Evolutionary conservation across 1,140 invertebrate species (phyloP).

Genomic region (Tachypleus tridentatus): DNA sequence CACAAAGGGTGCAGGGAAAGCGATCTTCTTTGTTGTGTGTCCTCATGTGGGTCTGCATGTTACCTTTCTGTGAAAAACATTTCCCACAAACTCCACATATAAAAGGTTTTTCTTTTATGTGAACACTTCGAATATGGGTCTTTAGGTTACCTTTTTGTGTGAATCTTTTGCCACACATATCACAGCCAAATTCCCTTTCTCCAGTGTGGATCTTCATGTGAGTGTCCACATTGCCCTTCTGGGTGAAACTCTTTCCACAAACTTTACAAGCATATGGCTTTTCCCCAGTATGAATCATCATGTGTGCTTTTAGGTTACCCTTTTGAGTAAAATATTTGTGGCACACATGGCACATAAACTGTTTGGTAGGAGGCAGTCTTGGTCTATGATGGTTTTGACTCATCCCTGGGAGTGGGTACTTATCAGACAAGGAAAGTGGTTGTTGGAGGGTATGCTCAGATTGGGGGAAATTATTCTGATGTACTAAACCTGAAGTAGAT

Average conservation of each 20-base stretch:
- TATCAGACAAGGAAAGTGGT: slow-evolving; percentile 9
- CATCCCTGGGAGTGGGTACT: background rate
- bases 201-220: slow-evolving; percentile 33
- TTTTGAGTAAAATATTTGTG: slow-evolving; percentile 28
- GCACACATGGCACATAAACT: slow-evolving; percentile 28
- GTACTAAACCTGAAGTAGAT: slow-evolving; percentile 10
- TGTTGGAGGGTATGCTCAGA: background rate
- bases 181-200: slow-evolving; percentile 25
- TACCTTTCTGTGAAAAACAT: slow-evolving; percentile 31
- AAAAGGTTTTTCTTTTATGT: slow-evolving; percentile 48
- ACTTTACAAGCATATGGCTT: slow-evolving; percentile 36
- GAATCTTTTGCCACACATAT: slow-evolving; percentile 24
- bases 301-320: slow-evolving; percentile 40
- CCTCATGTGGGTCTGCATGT: slow-evolving; percentile 90
- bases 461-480: slow-evolving; percentile 7
- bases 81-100: slow-evolving; percentile 28
- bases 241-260: slow-evolving; percentile 29
- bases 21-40: slow-evolving; percentile 62
- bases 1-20: slow-evolving; percentile 28
- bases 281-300: slow-evolving; percentile 44
- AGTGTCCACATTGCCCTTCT: slow-evolving; percentile 31
- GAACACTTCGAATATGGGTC: slow-evolving; percentile 90
- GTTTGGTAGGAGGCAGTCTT: slow-evolving; percentile 22
- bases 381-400: no score
- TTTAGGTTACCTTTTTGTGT: slow-evolving; percentile 46